Conservation (phyloP, 64 coral and sea anemone species). For the Porites lutea region DNA sequence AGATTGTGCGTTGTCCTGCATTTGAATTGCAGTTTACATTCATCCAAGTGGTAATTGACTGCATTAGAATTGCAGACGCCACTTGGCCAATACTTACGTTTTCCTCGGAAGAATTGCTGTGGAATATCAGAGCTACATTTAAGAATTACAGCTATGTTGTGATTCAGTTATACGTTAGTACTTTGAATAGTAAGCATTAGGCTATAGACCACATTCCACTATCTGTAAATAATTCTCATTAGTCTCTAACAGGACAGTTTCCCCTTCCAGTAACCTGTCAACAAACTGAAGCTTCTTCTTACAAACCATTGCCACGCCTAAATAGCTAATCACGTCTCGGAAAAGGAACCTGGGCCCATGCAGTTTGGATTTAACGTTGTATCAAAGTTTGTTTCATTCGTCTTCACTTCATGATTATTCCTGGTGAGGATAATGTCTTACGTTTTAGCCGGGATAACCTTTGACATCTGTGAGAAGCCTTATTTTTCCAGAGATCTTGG, state of each 20-base stretch:
- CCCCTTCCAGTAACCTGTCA: background rate
- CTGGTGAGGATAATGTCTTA: too few species aligned
- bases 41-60: background rate
- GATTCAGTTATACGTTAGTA: slow-evolving; percentile 28
- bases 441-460: too few species aligned
- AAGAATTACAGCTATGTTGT: background rate
- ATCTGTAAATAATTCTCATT: background rate
- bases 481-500: too few species aligned
- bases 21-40: slow-evolving; percentile 12
- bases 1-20: background rate
- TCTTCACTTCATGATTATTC: too few species aligned
- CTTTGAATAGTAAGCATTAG: background rate
- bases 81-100: background rate
- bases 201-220: background rate
- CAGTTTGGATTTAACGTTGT: too few species aligned
- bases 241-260: background rate
- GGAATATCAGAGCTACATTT: background rate
- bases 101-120: background rate
- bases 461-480: too few species aligned
- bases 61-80: slow-evolving; percentile 52
- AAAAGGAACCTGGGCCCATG: too few species aligned
- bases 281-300: background rate
- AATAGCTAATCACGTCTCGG: too few species aligned
- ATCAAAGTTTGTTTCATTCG: too few species aligned
- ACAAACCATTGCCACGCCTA: background rate